These are phyloP conservation scores for Drosophila birchii DNA, from an alignment of 2,888 invertebrate genomes.

Conservation along the genomic window DNA sequence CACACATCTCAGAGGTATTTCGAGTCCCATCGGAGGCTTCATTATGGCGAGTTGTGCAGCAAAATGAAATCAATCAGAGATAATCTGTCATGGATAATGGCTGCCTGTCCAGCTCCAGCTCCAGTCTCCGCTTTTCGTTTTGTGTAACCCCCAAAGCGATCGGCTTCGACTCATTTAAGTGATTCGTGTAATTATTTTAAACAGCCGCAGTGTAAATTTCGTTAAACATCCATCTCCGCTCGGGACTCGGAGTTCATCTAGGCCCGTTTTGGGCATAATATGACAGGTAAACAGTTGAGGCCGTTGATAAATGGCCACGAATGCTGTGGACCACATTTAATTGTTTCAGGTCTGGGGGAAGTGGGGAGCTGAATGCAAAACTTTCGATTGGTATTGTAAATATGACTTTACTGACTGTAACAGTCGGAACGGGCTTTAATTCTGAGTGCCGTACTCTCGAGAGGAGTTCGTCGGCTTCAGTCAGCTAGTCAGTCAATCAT, in stretches of 20 bases:
- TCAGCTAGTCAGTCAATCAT: conserved; percentile 66
- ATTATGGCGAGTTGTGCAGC: conserved; percentile 61
- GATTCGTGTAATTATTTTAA: conserved; percentile 81
- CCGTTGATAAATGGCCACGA: conserved; percentile 77
- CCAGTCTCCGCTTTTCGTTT: conserved; percentile 26
- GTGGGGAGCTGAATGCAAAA: conserved; percentile 32
- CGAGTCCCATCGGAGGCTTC: conserved; percentile 53
- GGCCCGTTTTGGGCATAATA: conserved; percentile 79
- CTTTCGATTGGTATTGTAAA: conserved; percentile 57
- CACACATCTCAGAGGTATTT: conserved; percentile 13
- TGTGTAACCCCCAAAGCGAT: conserved; percentile 49
- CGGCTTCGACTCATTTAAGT: conserved; percentile 70
- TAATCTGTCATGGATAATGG: conserved; percentile 78
- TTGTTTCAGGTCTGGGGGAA: conserved; percentile 50
- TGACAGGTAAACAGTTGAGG: conserved; percentile 81
- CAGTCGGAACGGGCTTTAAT: conserved; percentile 66
- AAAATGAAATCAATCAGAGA: conserved; percentile 81
- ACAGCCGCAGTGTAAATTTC: conserved; percentile 78
- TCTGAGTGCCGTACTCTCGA: conserved; percentile 26
- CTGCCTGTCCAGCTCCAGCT: conserved; percentile 59
- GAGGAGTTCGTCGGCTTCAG: conserved; percentile 44
- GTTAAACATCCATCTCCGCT: conserved; percentile 71
- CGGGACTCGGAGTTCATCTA: conserved; percentile 48
- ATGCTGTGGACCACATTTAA: conserved; percentile 72
- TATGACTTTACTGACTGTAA: conserved; percentile 61